A percentile compares a stretch with the other conserved stretches of the same genome.
Evolutionary conservation across 1,140 invertebrate genomes (phyloP).

Genomic region (Drosophila nigrodunni): DNA sequence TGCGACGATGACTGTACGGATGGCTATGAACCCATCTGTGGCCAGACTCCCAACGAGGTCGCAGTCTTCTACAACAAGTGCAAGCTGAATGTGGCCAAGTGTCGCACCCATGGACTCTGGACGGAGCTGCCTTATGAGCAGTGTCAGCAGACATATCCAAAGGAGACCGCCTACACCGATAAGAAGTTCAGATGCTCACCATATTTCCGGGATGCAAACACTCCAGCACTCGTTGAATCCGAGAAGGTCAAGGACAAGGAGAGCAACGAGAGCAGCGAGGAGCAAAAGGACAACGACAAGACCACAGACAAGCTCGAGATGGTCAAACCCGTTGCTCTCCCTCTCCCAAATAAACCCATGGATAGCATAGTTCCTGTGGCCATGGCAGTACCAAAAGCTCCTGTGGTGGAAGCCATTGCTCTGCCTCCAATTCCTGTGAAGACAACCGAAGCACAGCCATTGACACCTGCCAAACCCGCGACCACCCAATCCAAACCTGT

Average conservation of each 20-base stretch:
- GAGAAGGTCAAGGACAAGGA: constrained; percentile 55
- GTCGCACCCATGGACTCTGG: constrained; percentile 77
- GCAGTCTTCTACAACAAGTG: constrained; percentile 81
- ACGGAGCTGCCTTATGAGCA: constrained; percentile 62
- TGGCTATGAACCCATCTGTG: constrained; percentile 75
- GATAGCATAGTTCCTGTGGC: constrained; percentile 11
- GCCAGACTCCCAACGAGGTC: constrained; percentile 66
- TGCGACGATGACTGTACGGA: constrained; percentile 78
- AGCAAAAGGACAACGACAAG: constrained; percentile 34
- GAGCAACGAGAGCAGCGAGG: constrained; percentile 62
- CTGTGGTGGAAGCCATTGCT: constrained; percentile 43
- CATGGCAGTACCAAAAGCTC: constrained; percentile 1
- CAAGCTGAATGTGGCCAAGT: constrained; percentile 78
- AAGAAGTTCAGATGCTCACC: constrained; percentile 71
- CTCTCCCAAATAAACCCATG: constrained; percentile 16
- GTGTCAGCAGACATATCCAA: constrained; percentile 66
- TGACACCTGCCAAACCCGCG: neutral
- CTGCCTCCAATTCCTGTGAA: constrained; percentile 62
- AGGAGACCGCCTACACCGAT: constrained; percentile 72
- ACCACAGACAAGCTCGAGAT: constrained; percentile 28
- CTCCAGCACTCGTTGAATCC: constrained; percentile 6
- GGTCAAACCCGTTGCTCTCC: constrained; percentile 9
- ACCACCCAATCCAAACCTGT: neutral
- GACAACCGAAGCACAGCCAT: constrained; percentile 14
- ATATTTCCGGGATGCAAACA: constrained; percentile 57